Conservation (phyloP, 2,797 vertebrate genomes). For the Diplodus puntazzo region DNA sequence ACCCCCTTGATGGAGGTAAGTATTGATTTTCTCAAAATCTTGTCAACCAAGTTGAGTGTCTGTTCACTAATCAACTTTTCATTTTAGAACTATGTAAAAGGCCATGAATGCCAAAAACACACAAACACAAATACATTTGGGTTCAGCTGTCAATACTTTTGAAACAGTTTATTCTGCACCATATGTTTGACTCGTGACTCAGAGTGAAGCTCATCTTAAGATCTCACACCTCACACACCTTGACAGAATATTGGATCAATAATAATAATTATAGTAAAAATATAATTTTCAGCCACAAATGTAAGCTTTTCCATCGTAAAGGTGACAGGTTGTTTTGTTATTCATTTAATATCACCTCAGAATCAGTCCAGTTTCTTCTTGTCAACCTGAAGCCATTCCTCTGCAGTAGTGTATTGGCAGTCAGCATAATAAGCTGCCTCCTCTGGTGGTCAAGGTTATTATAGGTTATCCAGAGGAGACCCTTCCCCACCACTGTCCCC, state of each 20-base stretch:
- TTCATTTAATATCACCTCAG: background rate
- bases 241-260: background rate
- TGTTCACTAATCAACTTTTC: no score
- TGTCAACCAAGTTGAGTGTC: no score
- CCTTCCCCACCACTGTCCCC: conserved; percentile 31
- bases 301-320: background rate
- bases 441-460: background rate
- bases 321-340: background rate
- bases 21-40: no score
- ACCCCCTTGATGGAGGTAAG: no score
- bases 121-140: background rate
- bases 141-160: rapidly evolving
- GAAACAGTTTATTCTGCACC: background rate
- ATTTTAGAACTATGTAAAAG: no score
- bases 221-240: background rate
- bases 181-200: no score
- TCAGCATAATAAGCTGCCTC: background rate
- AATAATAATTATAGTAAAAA: background rate
- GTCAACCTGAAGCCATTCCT: background rate
- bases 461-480: conserved; percentile 20
- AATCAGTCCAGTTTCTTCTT: background rate
- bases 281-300: background rate
- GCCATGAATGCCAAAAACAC: no score
- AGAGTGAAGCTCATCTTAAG: no score
- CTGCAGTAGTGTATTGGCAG: background rate